Conservation (phyloP, 2,797 vertebrate genomes). For the Myiotriccus ornatus region DNA sequence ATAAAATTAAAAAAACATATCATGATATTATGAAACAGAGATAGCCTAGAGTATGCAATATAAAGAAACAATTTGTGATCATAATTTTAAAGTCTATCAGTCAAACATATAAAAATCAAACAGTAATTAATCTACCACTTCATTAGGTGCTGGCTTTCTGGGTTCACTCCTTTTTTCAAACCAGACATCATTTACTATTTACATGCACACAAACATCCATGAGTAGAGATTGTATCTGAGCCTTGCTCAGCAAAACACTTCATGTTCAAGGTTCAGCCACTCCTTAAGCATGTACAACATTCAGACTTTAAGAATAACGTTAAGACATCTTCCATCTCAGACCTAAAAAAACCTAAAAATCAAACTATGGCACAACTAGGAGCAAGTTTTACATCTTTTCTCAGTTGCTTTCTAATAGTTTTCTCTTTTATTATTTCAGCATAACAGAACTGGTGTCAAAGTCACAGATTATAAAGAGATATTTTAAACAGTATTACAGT, state of each 20-base stretch:
- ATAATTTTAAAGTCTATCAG: not conserved
- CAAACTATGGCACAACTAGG: not conserved
- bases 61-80: not conserved
- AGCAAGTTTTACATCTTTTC: not conserved
- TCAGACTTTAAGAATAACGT: not conserved
- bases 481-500: not conserved
- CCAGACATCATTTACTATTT: not conserved
- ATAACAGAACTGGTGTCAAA: not conserved
- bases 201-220: not conserved
- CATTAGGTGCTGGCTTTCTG: not conserved
- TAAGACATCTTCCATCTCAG: not conserved
- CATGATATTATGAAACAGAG: not conserved
- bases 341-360: not conserved
- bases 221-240: not conserved
- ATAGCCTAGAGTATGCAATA: not conserved
- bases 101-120: not conserved
- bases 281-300: not conserved
- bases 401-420: not conserved
- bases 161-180: not conserved
- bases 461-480: not conserved
- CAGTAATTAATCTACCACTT: not conserved
- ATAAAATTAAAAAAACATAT: not conserved
- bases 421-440: not conserved
- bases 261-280: not conserved
- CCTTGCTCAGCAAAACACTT: not conserved